Conservation (phyloP, 2,797 vertebrate species). For the Lacerta bilineata region DNA sequence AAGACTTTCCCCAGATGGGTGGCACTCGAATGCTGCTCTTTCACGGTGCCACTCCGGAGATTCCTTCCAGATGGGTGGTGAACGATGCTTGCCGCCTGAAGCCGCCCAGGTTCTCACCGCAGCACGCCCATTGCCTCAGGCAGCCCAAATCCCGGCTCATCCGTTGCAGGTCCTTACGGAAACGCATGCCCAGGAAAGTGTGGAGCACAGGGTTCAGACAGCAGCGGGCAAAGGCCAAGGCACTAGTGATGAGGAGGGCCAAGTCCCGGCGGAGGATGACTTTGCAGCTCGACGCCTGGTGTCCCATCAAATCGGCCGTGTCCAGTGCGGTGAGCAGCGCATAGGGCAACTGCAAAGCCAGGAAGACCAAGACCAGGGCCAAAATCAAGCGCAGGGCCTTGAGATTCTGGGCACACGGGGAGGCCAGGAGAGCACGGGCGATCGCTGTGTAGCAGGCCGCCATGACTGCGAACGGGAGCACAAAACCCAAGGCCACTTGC, state of each 20-base stretch:
- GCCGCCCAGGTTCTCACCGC: conserved; percentile 45
- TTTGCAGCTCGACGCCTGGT: conserved; percentile 75
- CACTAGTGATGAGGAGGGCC: conserved; percentile 85
- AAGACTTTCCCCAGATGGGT: not conserved
- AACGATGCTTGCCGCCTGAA: conserved; percentile 49
- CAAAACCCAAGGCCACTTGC: conserved; percentile 84
- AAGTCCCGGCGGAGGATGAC: conserved; percentile 78
- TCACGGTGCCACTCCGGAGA: not conserved
- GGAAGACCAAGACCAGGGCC: conserved; percentile 86
- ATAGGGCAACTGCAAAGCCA: conserved; percentile 91
- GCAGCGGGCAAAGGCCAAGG: conserved; percentile 88
- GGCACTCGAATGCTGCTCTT: accelerated
- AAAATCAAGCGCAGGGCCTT: conserved; percentile 86
- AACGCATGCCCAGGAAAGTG: conserved; percentile 89
- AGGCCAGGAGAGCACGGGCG: conserved; percentile 80
- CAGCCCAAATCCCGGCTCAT: conserved; percentile 78
- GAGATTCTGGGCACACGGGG: conserved; percentile 72
- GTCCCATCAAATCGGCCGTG: conserved; percentile 72
- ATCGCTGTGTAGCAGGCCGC: conserved; percentile 84
- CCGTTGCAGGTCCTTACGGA: conserved; percentile 85
- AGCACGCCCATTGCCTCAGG: conserved; percentile 47
- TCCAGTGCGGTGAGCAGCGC: conserved; percentile 84
- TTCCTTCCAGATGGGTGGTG: conserved; percentile 52
- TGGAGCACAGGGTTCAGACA: conserved; percentile 94
- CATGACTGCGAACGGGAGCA: conserved; percentile 87